Percentiles rank a stretch among this genome's conserved stretches.
Evolutionary conservation across 2,113 vertebrate genomes (phyloP).

Genomic region (Cinclus mexicanus): DNA sequence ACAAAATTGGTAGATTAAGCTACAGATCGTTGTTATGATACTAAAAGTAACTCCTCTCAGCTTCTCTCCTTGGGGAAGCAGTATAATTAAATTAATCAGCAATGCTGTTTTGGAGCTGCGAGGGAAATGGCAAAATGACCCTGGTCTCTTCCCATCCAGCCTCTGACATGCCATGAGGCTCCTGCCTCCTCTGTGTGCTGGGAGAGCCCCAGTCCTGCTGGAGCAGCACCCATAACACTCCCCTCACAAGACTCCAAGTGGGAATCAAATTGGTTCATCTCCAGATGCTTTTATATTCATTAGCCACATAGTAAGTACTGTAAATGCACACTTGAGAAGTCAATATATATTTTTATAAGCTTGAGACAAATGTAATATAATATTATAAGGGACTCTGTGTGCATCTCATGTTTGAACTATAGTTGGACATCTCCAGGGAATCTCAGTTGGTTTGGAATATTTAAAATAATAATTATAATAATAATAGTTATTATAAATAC

Average conservation of each 20-base stretch:
- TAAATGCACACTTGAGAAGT: conserved; percentile 88
- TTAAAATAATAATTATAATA: neutral
- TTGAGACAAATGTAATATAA: conserved; percentile 77
- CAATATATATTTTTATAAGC: conserved; percentile 92
- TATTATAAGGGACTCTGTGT: conserved; percentile 79
- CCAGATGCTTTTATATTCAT: conserved; percentile 56
- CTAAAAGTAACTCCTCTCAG: conserved; percentile 17
- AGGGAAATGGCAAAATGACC: neutral
- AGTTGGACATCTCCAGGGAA: conserved; percentile 51
- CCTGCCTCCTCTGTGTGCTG: neutral
- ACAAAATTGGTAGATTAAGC: neutral
- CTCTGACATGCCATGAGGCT: neutral
- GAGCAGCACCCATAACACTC: neutral
- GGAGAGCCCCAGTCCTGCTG: neutral
- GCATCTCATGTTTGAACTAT: conserved; percentile 75
- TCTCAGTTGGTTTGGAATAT: conserved; percentile 12
- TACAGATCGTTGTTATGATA: neutral
- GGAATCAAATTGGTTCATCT: conserved; percentile 27
- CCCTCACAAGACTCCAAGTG: neutral
- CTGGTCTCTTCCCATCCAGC: neutral
- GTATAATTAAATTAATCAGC: conserved; percentile 36
- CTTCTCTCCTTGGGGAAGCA: neutral
- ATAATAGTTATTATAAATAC: neutral
- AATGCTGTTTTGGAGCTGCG: neutral
- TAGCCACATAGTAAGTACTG: conserved; percentile 81